These are phyloP conservation scores for Dicycla oo DNA, from an alignment of 2,888 invertebrate species.

Conservation along the genomic window DNA sequence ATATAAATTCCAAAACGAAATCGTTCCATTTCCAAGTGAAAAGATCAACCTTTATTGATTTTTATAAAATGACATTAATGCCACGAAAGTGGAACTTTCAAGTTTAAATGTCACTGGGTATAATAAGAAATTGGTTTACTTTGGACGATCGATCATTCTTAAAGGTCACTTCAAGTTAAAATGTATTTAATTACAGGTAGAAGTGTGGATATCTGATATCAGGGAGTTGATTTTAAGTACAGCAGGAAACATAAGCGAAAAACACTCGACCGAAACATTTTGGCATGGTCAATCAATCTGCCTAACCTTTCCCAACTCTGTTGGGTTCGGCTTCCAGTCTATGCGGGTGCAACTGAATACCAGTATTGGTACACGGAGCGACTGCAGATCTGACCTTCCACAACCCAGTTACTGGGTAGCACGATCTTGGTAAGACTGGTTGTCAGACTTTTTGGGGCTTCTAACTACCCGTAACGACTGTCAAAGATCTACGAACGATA, in stretches of 20 bases:
- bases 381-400: too few relatives aligned
- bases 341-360: too few relatives aligned
- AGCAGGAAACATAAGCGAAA: not conserved
- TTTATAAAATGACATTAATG: conserved; percentile 38
- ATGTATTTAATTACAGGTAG: conserved; percentile 16
- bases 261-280: not conserved
- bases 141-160: conserved; percentile 39
- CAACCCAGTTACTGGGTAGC: too few relatives aligned
- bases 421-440: too few relatives aligned
- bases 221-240: not conserved
- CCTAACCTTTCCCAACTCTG: too few relatives aligned
- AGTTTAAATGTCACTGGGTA: conserved; percentile 50
- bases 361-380: too few relatives aligned
- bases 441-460: too few relatives aligned
- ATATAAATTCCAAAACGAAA: conserved; percentile 21
- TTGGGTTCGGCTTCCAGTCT: too few relatives aligned
- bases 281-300: too few relatives aligned
- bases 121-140: conserved; percentile 46
- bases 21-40: conserved; percentile 8
- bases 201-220: not conserved
- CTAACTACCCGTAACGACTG: too few relatives aligned
- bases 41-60: conserved; percentile 57
- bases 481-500: too few relatives aligned
- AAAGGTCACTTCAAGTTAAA: conserved; percentile 18
- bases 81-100: conserved; percentile 44